Evolutionary conservation across 2,888 invertebrate species (phyloP).

Genomic region (Parnassius orleans): DNA sequence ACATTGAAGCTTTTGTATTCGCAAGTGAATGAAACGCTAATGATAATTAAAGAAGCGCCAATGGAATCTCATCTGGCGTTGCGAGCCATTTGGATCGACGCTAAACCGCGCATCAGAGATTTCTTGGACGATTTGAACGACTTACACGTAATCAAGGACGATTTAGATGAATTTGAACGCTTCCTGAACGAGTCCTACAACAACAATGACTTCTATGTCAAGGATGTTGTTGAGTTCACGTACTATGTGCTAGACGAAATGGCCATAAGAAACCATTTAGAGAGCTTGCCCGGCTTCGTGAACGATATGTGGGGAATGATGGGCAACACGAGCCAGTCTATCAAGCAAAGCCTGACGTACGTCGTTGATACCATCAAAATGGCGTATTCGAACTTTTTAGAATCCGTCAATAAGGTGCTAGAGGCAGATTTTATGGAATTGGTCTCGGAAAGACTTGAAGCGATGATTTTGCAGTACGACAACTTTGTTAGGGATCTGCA

Average conservation of each 20-base stretch:
- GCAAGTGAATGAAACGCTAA: conserved; percentile 68
- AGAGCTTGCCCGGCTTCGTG: conserved; percentile 89
- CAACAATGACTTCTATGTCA: conserved; percentile 91
- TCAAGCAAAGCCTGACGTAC: conserved; percentile 88
- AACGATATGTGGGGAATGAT: conserved; percentile 92
- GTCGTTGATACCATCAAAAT: conserved; percentile 86
- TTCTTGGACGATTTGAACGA: conserved; percentile 88
- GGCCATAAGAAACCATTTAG: conserved; percentile 87
- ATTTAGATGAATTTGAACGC: conserved; percentile 84
- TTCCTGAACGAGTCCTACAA: conserved; percentile 89
- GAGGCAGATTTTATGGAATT: conserved; percentile 89
- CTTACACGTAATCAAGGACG: conserved; percentile 86
- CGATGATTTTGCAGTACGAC: conserved; percentile 88
- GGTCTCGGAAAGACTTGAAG: conserved; percentile 84
- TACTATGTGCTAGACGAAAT: conserved; percentile 88
- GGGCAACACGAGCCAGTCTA: conserved; percentile 90
- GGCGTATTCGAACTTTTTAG: conserved; percentile 85
- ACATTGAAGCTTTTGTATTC: conserved; percentile 62
- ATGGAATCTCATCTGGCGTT: conserved; percentile 86
- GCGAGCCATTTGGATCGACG: conserved; percentile 87
- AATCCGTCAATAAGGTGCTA: conserved; percentile 84
- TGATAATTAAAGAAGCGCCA: conserved; percentile 76
- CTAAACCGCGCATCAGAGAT: conserved; percentile 84
- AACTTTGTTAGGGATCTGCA: conserved; percentile 89
- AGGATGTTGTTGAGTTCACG: conserved; percentile 86